Evolutionary conservation across 1,140 invertebrate species (phyloP).

Genomic region (Drosophila repletoides): DNA sequence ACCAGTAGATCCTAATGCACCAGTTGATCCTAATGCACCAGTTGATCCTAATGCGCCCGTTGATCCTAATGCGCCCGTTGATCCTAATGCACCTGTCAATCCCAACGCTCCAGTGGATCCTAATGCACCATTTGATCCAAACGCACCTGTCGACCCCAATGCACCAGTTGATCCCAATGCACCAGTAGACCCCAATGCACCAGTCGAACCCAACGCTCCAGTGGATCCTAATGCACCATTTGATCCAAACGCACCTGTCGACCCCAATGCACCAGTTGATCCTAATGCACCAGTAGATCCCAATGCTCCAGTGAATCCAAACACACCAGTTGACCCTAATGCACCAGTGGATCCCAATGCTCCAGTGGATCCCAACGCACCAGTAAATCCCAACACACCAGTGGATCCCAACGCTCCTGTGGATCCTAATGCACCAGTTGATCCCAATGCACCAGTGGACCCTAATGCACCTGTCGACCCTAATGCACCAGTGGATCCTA

Average conservation of each 20-base stretch:
- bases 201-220: slow-evolving; percentile 12
- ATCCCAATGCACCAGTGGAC: not conserved
- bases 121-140: slow-evolving; percentile 7
- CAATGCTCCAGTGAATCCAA: slow-evolving; percentile 1
- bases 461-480: slow-evolving; percentile 25
- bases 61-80: slow-evolving; percentile 20
- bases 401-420: slow-evolving; percentile 21
- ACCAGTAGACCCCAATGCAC: slow-evolving; percentile 10
- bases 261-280: slow-evolving; percentile 23
- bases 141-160: slow-evolving; percentile 8
- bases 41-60: slow-evolving; percentile 25
- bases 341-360: slow-evolving; percentile 16
- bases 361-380: slow-evolving; percentile 6
- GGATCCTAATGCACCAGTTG: slow-evolving; percentile 16
- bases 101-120: slow-evolving; percentile 12
- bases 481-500: slow-evolving; percentile 11
- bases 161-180: slow-evolving; percentile 11
- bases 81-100: slow-evolving; percentile 9
- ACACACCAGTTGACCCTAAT: slow-evolving; percentile 10
- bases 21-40: slow-evolving; percentile 16
- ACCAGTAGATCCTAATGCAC: slow-evolving; percentile 7
- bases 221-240: slow-evolving; percentile 1
- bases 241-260: slow-evolving; percentile 1
- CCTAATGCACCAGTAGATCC: slow-evolving; percentile 8
- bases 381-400: slow-evolving; percentile 28